Evolutionary conservation across 2,888 invertebrate genomes (phyloP), one percentile per base, ranked within the genome.

Genomic region (Exocentrus adspersus): DNA sequence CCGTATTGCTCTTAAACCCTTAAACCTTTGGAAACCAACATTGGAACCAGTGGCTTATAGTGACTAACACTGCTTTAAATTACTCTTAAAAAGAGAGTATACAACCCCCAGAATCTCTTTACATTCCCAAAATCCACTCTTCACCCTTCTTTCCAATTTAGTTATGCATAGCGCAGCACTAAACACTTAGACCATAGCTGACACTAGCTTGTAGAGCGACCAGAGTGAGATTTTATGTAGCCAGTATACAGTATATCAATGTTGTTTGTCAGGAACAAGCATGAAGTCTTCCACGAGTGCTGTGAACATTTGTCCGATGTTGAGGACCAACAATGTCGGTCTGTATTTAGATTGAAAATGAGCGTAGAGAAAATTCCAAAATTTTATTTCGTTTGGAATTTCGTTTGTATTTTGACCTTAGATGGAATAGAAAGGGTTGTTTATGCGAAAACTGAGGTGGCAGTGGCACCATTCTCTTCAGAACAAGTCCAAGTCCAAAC

Each of bases 221-320:
- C 46, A 57, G 46, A n/a, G 19, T 45, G 45, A 46, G 45, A 19
- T 45, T 45, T 20, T 45, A 51, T 60, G 60, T 60, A 60, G 52
- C 28, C 14, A 56, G 43, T 45, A 32, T 32, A 60, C 51, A 51
- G 37, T 37, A 63, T 65, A 60, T 69, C 65, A 69, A 71, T 72
- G 62, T 73, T 72, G 48, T 70, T 72, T 63, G 62, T 70, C 79
- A 83, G 82, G 82, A 78, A 85, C 86, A 84, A 85, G 86, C 83
- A 87, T 88, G 88, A 87, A 86, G 87, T 87, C 86, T 82, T 88
- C 88, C 80, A 85, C 87, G 85, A 87, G 87, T 86, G 87, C 87
- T 84, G 87, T 87, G 85, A 86, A 86, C 85, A 87, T 87, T 86
- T 86, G 86, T 82, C 87, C 86, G 82, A 87, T 87, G 85, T 87